A percentile compares a stretch with the other conserved stretches of the same genome.
Conservation (phyloP, 2,888 invertebrate genomes). For the Drosophila sordidula region DNA sequence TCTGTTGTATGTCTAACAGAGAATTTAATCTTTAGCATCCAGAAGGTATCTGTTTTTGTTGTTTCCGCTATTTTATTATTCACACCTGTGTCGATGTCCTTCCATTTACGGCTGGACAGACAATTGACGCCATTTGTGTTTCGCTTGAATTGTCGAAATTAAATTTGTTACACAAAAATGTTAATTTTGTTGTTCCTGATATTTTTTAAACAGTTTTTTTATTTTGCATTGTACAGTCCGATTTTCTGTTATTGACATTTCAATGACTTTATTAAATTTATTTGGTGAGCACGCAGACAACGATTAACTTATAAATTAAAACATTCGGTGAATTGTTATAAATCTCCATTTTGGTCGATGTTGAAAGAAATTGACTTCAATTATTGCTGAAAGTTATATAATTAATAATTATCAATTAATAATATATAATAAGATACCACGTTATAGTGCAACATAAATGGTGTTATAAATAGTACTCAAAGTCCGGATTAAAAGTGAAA, state of each 20-base stretch:
- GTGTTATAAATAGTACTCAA: constrained; percentile 1
- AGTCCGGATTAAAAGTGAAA: constrained; percentile 28
- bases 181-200: constrained; percentile 44
- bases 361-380: constrained; percentile 11
- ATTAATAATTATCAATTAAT: constrained; percentile 17
- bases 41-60: neutral
- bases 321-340: neutral
- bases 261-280: constrained; percentile 66
- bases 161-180: constrained; percentile 68
- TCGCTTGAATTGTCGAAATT: constrained; percentile 56
- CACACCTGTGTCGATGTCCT: constrained; percentile 40
- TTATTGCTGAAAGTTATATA: constrained; percentile 10
- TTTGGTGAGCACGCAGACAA: constrained; percentile 40
- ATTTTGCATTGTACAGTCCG: constrained; percentile 24
- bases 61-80: neutral
- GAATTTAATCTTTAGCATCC: neutral
- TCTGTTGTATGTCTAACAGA: too few relatives aligned
- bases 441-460: constrained; percentile 2
- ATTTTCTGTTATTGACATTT: constrained; percentile 65
- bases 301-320: constrained; percentile 15
- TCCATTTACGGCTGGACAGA: constrained; percentile 28
- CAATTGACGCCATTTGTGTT: constrained; percentile 58
- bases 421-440: too few relatives aligned
- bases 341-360: neutral
- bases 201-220: constrained; percentile 12